Conservation (phyloP, 1,140 invertebrate species). For the Panonychus citri region DNA sequence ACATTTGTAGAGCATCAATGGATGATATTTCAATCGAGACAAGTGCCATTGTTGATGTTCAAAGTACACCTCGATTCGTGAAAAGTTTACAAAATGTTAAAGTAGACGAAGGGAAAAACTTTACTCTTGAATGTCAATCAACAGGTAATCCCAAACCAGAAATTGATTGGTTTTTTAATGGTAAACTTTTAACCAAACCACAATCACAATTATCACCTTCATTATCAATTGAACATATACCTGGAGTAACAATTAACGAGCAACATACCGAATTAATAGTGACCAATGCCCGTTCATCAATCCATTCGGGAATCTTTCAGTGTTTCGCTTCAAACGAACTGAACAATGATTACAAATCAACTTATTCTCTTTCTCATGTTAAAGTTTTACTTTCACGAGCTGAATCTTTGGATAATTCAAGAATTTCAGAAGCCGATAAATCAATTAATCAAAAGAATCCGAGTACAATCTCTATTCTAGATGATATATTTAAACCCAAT, state of each 20-base stretch:
- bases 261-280: too few relatives aligned
- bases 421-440: conserved; percentile 5
- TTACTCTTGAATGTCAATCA: conserved; percentile 35
- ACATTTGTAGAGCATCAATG: conserved; percentile 35
- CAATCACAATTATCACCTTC: too few relatives aligned
- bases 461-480: too few relatives aligned
- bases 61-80: conserved; percentile 32
- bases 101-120: conserved; percentile 35
- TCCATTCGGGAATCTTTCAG: conserved; percentile 37
- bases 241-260: too few relatives aligned
- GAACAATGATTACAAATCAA: conserved; percentile 1
- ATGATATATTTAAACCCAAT: too few relatives aligned
- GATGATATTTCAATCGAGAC: conserved; percentile 16
- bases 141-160: conserved; percentile 42
- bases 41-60: conserved; percentile 17
- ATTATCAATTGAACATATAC: too few relatives aligned
- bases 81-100: conserved; percentile 29
- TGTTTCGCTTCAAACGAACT: conserved; percentile 51
- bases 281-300: background rate
- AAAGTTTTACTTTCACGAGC: too few relatives aligned
- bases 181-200: conserved; percentile 17
- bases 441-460: background rate
- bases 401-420: too few relatives aligned
- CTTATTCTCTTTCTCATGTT: background rate
- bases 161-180: conserved; percentile 62